phyloP scores from a whole-genome alignment of 2,888 invertebrate species.

The Diploptera punctata region DNA sequence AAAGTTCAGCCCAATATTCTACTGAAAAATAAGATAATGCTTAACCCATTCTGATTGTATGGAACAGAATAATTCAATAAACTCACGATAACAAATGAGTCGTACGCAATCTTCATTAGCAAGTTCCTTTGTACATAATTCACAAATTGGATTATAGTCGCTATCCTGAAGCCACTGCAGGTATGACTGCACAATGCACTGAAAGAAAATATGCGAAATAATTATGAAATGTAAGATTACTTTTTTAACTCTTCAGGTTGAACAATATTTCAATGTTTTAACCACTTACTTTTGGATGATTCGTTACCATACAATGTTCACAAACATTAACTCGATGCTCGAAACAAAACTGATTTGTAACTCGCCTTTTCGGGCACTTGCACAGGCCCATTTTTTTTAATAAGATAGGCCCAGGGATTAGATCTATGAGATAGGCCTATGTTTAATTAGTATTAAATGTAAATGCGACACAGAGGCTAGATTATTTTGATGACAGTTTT shows the following conservation, averaged over 20 bases:
- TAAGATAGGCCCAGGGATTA: too few relatives aligned
- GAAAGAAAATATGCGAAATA: constrained; percentile 56
- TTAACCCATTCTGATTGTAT: too few relatives aligned
- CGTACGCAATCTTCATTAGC: constrained; percentile 85
- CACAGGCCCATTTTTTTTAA: constrained; percentile 86
- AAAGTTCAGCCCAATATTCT: too few relatives aligned
- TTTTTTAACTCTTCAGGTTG: too few relatives aligned
- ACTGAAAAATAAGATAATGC: too few relatives aligned
- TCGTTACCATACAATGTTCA: constrained; percentile 96
- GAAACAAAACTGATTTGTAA: constrained; percentile 99
- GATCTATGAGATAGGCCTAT: too few relatives aligned
- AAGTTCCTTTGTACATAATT: constrained; percentile 83
- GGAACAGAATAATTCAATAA: too few relatives aligned
- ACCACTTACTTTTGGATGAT: constrained; percentile 85
- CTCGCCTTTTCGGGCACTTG: constrained; percentile 96
- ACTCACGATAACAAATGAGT: constrained; percentile 92
- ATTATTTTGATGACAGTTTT: too few relatives aligned
- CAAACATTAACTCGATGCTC: constrained; percentile 99
- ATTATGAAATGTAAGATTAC: too few relatives aligned
- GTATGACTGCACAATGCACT: constrained; percentile 99
- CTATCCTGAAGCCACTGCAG: constrained; percentile 98
- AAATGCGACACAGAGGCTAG: too few relatives aligned
- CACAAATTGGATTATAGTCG: constrained; percentile 94
- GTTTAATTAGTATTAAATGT: too few relatives aligned
- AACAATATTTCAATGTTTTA: neutral